Evolutionary conservation across 2,888 invertebrate genomes (phyloP), one percentile per base, ranked within the genome.

Genomic region (Palloptera scutellata): DNA sequence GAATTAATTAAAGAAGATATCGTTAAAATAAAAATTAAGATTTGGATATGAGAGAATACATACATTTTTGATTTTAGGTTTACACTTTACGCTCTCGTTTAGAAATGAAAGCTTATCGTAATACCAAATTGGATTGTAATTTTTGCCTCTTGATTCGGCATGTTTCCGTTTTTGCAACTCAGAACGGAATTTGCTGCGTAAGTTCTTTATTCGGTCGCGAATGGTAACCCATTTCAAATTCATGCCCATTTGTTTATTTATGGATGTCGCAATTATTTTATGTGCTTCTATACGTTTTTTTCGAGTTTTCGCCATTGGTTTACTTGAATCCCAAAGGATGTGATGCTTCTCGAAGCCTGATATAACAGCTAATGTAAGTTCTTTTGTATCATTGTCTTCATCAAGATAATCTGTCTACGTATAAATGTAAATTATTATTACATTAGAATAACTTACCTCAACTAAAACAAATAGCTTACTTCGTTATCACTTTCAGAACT

Each of bases 81-180:
- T 73, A 43, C 61, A 63, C 64, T 71, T 67, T n/a, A 53, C 60
- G 40, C 45, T 61, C 1, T 64, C 15, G 60, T 72, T 72, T 10
- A 73, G 48, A 64, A 73, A 73, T 5, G 54, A 59, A 51, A 71
- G 54, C 42, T 71, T 61, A 30, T 72, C 70, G 67, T 58, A 71
- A 62, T 65, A 72, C 71, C 71, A 73, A 20, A 67, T 58, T 8
- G 69, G 58, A 0, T 69, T 42, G 40, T 66, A 57, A n/a, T 11
- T 8, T 1, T 58, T 64, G 8, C 43, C 48, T 12, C 58, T 57
- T 1, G 58, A 59, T 15, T 55, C 61, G 5, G 40, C 30, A 19
- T 51, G 40, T n/a, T 62, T 52, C 61, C 57, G 64, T 1, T 51
- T 61, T 55, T 69, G 61, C 10, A 70, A 17, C 64, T 71, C 73